Conservation (phyloP, 2,888 invertebrate genomes). For the Drosophila diplacantha region DNA sequence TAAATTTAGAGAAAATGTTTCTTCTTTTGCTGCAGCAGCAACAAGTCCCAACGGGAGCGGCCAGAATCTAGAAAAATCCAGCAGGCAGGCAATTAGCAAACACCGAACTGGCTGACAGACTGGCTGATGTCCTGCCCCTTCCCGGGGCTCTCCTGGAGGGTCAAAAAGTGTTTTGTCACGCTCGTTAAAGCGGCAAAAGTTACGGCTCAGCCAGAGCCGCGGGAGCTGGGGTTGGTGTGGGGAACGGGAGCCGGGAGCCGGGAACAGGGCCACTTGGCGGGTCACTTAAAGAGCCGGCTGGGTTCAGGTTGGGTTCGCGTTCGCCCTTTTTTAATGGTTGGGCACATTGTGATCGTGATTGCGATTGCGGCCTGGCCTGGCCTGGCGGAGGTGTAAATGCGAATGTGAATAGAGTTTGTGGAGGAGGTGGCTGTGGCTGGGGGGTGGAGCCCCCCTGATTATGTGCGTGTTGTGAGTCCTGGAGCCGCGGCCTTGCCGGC, state of each 20-base stretch:
- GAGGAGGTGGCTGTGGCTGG: neutral
- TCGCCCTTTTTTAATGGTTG: conserved; percentile 36
- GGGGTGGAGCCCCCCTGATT: no score
- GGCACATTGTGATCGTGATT: conserved; percentile 34
- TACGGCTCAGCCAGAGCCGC: conserved; percentile 32
- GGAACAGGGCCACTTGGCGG: neutral
- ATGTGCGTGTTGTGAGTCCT: conserved; percentile 42
- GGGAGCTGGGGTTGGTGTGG: neutral
- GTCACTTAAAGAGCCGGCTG: conserved; percentile 12
- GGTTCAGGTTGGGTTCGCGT: conserved; percentile 17
- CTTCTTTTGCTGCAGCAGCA: neutral
- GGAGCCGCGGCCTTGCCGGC: conserved; percentile 49
- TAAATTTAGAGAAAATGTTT: no score
- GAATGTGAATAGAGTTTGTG: neutral
- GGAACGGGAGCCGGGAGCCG: neutral
- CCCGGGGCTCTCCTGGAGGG: neutral
- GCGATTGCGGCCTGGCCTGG: conserved; percentile 12
- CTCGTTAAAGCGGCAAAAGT: conserved; percentile 45
- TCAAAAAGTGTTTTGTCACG: conserved; percentile 33
- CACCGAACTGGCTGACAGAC: conserved; percentile 2
- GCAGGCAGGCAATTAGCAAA: conserved; percentile 9
- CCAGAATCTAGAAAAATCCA: conserved; percentile 5
- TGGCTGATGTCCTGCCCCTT: neutral
- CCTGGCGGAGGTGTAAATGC: conserved; percentile 1
- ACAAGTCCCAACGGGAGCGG: neutral